Percentiles rank a stretch among this genome's conserved stretches.
phyloP scores from a whole-genome alignment of 2,113 vertebrate species.

The Todiramphus saurophagus region DNA sequence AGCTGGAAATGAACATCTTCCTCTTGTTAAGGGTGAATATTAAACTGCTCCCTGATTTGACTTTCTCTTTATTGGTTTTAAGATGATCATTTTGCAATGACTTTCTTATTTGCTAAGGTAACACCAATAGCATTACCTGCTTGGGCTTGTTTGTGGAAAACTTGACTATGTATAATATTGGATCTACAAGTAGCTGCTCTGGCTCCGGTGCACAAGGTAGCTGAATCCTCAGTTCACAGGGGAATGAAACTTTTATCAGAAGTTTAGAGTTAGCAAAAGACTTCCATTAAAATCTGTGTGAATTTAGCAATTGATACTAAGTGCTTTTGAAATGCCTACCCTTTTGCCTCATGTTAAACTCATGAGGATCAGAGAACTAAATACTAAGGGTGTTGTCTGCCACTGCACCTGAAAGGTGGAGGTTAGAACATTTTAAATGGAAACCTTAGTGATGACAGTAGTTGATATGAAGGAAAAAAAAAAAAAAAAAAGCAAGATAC shows the following conservation, averaged over 20 bases:
- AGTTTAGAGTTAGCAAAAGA: background rate
- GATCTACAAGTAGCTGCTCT: background rate
- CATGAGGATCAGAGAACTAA: background rate
- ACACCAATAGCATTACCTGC: background rate
- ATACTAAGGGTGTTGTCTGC: background rate
- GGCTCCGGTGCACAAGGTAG: background rate
- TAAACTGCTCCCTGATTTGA: background rate
- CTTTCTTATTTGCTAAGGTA: background rate
- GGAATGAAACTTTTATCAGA: background rate
- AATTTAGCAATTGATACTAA: background rate
- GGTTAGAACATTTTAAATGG: background rate
- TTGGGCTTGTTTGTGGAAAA: background rate
- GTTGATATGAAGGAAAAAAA: background rate
- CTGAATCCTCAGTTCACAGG: background rate
- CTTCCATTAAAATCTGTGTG: background rate
- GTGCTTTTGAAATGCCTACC: background rate
- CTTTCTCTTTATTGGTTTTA: background rate
- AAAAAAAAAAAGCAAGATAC: background rate
- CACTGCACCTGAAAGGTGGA: background rate
- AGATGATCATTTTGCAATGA: background rate
- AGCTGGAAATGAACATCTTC: conserved; percentile 32
- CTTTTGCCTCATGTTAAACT: background rate
- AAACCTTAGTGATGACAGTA: background rate
- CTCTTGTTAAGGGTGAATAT: conserved; percentile 20
- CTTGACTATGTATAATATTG: background rate